phyloP scores from a whole-genome alignment of 2,888 invertebrate species.

The Eristalis pertinax region DNA sequence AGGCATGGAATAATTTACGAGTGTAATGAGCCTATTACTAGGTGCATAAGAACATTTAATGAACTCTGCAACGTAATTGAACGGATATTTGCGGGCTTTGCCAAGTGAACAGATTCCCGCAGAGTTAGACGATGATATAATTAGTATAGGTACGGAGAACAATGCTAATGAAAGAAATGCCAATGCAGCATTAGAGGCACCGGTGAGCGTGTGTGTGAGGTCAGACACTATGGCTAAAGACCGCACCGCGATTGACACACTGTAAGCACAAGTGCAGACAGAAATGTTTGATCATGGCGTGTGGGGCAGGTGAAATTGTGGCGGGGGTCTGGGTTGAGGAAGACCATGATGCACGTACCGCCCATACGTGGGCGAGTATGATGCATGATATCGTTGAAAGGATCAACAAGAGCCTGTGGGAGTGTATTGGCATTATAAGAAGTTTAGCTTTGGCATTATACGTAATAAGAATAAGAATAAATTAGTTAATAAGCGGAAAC shows the following conservation, averaged over 20 bases:
- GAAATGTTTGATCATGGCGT: conserved; percentile 26
- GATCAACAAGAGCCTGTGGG: background rate
- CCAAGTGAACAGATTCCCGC: conserved; percentile 4
- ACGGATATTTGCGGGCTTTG: conserved; percentile 13
- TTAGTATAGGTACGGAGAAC: conserved; percentile 2
- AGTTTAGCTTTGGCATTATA: no score
- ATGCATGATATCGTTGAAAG: no score
- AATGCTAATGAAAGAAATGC: conserved; percentile 11
- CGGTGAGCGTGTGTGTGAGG: conserved; percentile 3
- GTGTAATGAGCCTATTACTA: no score
- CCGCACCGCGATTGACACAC: background rate
- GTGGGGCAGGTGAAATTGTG: conserved; percentile 15
- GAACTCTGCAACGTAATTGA: no score
- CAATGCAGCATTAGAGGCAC: conserved; percentile 4
- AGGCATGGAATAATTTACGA: no score
- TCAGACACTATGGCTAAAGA: conserved; percentile 25
- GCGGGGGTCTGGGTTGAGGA: conserved; percentile 10
- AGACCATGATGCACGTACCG: no score
- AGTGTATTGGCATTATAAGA: background rate
- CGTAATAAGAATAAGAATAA: background rate
- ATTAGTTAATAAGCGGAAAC: background rate
- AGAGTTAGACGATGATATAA: no score
- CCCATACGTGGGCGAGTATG: no score
- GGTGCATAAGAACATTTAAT: no score
- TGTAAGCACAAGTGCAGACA: conserved; percentile 23